A percentile compares a stretch with the other conserved stretches of the same genome.
Evolutionary conservation across 2,888 invertebrate species (phyloP).

Genomic region (Tortricodes alternella): DNA sequence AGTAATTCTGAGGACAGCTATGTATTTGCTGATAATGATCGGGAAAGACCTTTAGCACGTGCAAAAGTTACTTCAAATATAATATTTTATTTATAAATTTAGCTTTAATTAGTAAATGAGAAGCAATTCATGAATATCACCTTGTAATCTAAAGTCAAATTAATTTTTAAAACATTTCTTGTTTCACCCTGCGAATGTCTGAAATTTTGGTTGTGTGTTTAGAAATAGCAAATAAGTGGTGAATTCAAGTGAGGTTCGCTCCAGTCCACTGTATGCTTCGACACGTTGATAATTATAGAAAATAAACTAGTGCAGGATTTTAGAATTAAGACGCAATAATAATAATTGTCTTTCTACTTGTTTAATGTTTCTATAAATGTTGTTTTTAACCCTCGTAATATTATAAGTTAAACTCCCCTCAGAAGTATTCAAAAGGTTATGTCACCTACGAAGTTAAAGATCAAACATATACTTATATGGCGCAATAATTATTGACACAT

Average conservation of each 20-base stretch:
- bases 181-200: constrained; percentile 44
- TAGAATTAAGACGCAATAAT: constrained; percentile 8
- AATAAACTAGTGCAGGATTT: background rate
- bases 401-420: too few relatives aligned
- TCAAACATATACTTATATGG: too few relatives aligned
- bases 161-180: constrained; percentile 48
- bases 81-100: constrained; percentile 21
- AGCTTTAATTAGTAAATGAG: constrained; percentile 38
- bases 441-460: too few relatives aligned
- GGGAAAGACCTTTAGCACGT: background rate
- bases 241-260: constrained; percentile 3
- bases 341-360: background rate
- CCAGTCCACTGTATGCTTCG: constrained; percentile 13
- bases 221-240: constrained; percentile 38
- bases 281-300: background rate
- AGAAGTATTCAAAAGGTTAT: too few relatives aligned
- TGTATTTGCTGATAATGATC: background rate
- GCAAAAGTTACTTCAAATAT: background rate
- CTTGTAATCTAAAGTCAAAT: constrained; percentile 67
- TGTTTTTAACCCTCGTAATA: background rate
- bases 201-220: constrained; percentile 59
- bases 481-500: too few relatives aligned
- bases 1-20: too few relatives aligned
- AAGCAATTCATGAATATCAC: constrained; percentile 64
- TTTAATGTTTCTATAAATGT: background rate